Percentiles rank a stretch among this genome's conserved stretches.
Conservation (phyloP, 2,888 invertebrate genomes). For the Drosophila glabriapex region DNA sequence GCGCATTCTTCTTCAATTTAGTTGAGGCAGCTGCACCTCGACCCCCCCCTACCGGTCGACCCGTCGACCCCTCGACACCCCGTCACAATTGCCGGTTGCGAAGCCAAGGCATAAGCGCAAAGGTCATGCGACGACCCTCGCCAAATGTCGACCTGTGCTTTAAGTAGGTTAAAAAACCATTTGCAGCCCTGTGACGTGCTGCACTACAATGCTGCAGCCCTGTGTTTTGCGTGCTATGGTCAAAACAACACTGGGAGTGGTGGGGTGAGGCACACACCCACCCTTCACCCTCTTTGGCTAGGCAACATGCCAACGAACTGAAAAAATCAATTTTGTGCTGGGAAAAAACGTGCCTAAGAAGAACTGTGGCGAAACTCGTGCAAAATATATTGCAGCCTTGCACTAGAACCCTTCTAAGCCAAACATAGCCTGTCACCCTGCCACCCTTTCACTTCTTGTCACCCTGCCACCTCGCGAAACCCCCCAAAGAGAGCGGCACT, state of each 20-base stretch:
- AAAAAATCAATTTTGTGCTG: constrained; percentile 71
- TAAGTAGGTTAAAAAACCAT: constrained; percentile 79
- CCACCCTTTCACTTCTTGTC: neutral
- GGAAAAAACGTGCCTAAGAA: constrained; percentile 77
- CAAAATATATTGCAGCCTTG: constrained; percentile 82
- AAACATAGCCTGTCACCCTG: constrained; percentile 9
- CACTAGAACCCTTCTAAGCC: constrained; percentile 64
- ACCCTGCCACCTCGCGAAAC: neutral
- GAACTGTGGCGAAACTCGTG: constrained; percentile 73
- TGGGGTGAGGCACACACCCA: neutral
- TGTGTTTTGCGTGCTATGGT: constrained; percentile 46
- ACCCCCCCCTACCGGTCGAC: neutral
- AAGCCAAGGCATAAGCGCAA: constrained; percentile 62
- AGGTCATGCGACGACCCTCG: constrained; percentile 78
- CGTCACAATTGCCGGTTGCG: neutral
- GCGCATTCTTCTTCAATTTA: constrained; percentile 36
- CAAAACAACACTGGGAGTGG: constrained; percentile 9
- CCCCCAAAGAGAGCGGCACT: constrained; percentile 11
- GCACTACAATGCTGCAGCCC: constrained; percentile 39
- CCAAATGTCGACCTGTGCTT: constrained; percentile 73
- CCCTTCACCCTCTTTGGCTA: constrained; percentile 5
- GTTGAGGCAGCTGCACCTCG: constrained; percentile 25
- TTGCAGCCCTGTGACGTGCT: constrained; percentile 58
- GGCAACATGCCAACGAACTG: constrained; percentile 81
- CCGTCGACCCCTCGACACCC: neutral